These are phyloP conservation scores for Blennius ocellaris DNA, from an alignment of 2,113 vertebrate genomes.

Conservation along the genomic window DNA sequence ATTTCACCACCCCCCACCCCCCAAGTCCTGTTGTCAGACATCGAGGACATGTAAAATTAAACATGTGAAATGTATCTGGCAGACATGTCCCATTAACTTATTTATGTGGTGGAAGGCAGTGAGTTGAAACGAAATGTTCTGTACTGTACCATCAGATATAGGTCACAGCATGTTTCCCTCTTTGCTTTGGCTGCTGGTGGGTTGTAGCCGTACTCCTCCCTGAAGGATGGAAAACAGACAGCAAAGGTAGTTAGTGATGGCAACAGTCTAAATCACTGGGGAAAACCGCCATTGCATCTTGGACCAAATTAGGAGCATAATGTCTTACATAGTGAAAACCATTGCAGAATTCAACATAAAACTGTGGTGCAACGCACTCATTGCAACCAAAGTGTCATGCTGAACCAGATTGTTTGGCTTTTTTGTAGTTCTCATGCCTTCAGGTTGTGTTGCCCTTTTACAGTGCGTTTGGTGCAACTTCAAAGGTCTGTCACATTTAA, in stretches of 20 bases:
- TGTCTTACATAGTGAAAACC: no score
- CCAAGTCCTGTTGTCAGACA: conserved; percentile 41
- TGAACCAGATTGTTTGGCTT: no score
- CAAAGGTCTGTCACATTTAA: no score
- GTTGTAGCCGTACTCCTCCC: conserved; percentile 65
- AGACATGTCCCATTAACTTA: conserved; percentile 61
- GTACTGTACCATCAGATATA: conserved; percentile 71
- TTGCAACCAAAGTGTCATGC: no score
- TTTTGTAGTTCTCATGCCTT: no score
- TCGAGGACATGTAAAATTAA: conserved; percentile 63
- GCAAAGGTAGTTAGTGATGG: background rate
- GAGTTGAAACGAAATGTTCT: conserved; percentile 13
- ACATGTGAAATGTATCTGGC: conserved; percentile 56
- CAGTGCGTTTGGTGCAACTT: no score
- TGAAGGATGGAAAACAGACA: conserved; percentile 52
- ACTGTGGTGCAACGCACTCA: no score
- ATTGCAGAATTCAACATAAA: no score
- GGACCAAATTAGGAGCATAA: no score
- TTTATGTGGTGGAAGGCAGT: conserved; percentile 46
- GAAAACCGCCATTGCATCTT: no score
- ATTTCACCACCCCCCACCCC: conserved; percentile 47
- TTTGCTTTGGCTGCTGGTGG: conserved; percentile 19
- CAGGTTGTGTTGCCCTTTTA: no score
- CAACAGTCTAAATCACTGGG: no score
- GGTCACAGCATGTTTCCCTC: conserved; percentile 59